phyloP scores from a whole-genome alignment of 2,113 vertebrate genomes.

The Lepidothrix coronata region DNA sequence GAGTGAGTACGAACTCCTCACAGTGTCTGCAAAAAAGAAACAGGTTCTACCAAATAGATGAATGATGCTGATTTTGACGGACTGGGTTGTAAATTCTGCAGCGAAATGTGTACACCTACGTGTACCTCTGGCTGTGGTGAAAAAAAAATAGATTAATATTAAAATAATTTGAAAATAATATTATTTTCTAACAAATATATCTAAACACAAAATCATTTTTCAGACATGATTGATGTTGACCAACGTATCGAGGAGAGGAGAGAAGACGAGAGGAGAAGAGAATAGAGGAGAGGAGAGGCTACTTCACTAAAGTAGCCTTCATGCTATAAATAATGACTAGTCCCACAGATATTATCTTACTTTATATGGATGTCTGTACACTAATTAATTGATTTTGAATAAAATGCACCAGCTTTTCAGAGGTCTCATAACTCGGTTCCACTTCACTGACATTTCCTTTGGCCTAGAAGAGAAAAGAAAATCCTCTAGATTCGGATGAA shows the following conservation, averaged over 20 bases:
- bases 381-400: background rate
- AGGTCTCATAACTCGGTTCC: background rate
- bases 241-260: background rate
- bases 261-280: background rate
- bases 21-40: background rate
- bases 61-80: background rate
- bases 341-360: background rate
- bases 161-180: background rate
- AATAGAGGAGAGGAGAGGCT: background rate
- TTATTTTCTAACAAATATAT: background rate
- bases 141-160: background rate
- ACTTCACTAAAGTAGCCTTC: background rate
- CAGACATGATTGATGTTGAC: background rate
- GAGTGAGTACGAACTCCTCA: background rate
- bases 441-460: background rate
- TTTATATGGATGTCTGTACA: background rate
- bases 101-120: background rate
- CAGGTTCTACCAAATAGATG: background rate
- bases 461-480: background rate
- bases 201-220: background rate
- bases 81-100: background rate
- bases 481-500: background rate
- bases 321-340: background rate
- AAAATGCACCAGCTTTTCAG: background rate
- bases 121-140: background rate